Evolutionary conservation across 2,797 vertebrate genomes (phyloP), one percentile per base, ranked within the genome.

Genomic region (Macrochelys suwanniensis): DNA sequence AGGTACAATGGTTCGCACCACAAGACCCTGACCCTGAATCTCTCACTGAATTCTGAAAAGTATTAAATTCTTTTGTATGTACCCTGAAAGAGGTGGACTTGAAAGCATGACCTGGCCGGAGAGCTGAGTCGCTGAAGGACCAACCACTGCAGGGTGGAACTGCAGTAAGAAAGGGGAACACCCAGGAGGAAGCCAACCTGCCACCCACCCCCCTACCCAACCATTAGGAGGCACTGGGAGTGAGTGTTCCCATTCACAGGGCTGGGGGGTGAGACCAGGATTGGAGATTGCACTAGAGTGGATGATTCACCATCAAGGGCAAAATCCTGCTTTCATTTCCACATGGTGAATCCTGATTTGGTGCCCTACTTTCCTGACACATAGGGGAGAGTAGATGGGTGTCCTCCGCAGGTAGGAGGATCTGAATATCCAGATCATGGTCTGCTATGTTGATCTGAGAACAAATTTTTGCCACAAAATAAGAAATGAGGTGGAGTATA

Each of bases 261-360:
- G 19, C 49, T 50, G 59, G 3, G 8, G 31, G 94, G 94, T 59
- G 42, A 56, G 84, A 89, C 92, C 85, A 61, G 51, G 92, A 49
- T 84, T 90, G 59, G 23, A 82, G 91, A 91, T 47, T 49, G 84
- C 54, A 87, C 87, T 79, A 92, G 61, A 83, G 95, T 0, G 0
- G 19, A 91, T 94, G 89, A 95, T 91, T 97, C 90, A 87, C 92
- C 42, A 93, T 90, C 82, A 89, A 94, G 78, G 78, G 95, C 82
- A 68, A 87, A 87, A 84, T 82, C 50, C 84, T 94, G 65, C 53
- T n/a, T 65, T 65, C 33, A 13, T 92, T 91, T 84, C n/a, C 33
- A 86, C 37, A 53, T 74, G 17, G n/a, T 9, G 77, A 68, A 37
- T 37, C n/a, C 68, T 71, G 68, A 71, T 71, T 42, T 71, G n/a